Conservation (phyloP, 2,113 vertebrate genomes). For the Carassius carassius region DNA sequence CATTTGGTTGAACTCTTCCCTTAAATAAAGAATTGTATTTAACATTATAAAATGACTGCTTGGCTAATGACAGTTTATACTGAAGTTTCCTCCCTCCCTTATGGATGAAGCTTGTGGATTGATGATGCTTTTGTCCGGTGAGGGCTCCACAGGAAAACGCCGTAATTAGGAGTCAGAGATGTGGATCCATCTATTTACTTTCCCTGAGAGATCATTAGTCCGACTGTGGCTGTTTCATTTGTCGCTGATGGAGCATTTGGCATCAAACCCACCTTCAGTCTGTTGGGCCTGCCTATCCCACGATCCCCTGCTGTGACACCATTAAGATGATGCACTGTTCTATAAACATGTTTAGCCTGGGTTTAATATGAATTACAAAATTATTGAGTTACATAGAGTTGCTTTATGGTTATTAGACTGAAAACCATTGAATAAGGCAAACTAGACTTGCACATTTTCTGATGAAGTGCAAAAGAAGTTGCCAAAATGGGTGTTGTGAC, state of each 20-base stretch:
- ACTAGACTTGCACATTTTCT: neutral
- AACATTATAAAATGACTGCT: neutral
- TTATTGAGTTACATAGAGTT: neutral
- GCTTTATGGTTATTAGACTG: neutral
- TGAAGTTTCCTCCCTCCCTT: neutral
- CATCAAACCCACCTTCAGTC: constrained; percentile 54
- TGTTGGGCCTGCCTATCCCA: constrained; percentile 65
- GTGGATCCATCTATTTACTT: constrained; percentile 77
- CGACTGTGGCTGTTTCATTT: constrained; percentile 64
- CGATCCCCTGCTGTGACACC: constrained; percentile 67
- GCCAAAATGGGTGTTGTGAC: neutral
- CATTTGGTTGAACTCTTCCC: neutral
- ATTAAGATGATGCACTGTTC: constrained; percentile 65
- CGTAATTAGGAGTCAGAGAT: constrained; percentile 75
- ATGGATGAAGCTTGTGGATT: constrained; percentile 50
- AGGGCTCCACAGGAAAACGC: constrained; percentile 74
- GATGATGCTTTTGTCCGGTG: constrained; percentile 66
- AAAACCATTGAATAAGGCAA: neutral
- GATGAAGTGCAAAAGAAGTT: neutral
- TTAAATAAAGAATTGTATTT: neutral
- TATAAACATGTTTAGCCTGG: constrained; percentile 60
- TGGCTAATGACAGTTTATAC: constrained; percentile 26
- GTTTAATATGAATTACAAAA: constrained; percentile 7
- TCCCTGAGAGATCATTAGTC: constrained; percentile 74
- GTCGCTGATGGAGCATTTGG: constrained; percentile 71